Evolutionary conservation across 2,888 invertebrate genomes (phyloP), one percentile per base, ranked within the genome.

Genomic region (Pseudoips prasinana): DNA sequence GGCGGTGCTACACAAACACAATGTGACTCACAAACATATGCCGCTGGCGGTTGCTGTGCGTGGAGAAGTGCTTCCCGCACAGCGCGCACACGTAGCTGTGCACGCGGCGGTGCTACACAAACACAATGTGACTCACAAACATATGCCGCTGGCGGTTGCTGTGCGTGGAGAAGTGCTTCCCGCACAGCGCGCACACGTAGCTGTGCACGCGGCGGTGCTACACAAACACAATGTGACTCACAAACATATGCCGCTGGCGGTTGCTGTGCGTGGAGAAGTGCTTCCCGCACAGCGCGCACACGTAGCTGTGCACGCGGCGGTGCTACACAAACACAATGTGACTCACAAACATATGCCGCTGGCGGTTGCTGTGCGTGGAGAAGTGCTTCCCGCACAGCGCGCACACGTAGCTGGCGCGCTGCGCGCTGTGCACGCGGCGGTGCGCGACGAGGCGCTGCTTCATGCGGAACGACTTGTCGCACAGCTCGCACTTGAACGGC

Each of bases 21-120:
- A n/a, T n/a, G n/a, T n/a, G n/a, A 80, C 86, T 78, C 41, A 87
- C 87, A 63, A 83, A 82, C 86, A 85, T 85, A 20, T 87, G 87
- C 46, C 86, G 34, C 56, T 82, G 81, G 0, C 84, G 26, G 53
- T 87, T 86, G 57, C 81, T 82, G 34, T 80, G 81, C 35, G 82
- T 81, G 0, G 76, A 71, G 69, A 88, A 86, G 41, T 71, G 74
- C 33, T 86, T 87, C 22, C 79, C 82, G 58, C 87, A 88, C 1
- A 82, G 49, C 0, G 41, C 30, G 44, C 86, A 86, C 1, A 44
- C 58, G 63, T 82, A 84, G 17, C 69, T 66, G 67, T 86, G 87
- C 5, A 84, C 75, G 0, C 80, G 57, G 1, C 74, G 37, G 53
- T 86, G 86, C 1, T n/a, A n/a, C n/a, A n/a, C n/a, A n/a, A n/a